Evolutionary conservation across 2,888 invertebrate species (phyloP), one percentile per base, ranked within the genome.

Genomic region (Platynereis dumerilii): DNA sequence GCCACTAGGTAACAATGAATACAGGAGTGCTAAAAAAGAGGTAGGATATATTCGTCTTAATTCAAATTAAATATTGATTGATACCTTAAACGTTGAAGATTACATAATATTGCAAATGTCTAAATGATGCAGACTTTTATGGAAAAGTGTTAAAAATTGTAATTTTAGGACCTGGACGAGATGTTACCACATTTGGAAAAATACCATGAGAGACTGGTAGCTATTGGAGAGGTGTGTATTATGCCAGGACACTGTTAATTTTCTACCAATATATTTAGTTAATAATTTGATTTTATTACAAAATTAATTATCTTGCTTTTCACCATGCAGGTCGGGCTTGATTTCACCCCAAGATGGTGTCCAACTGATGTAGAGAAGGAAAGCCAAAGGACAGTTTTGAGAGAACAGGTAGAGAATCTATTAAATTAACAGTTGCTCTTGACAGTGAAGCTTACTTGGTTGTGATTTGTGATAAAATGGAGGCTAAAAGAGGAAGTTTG

Each of bases 301-400:
- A n/a, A n/a, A n/a, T n/a, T n/a, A n/a, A n/a, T n/a, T n/a, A n/a
- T n/a, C n/a, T n/a, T 29, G 52, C 44, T 42, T 22, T 58, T 26
- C 54, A 54, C n/a, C 53, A 62, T 75, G 48, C 66, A 83, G 82
- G 74, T 83, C 54, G 85, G 85, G 0, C 74, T 86, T 2, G 86
- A 86, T 66, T 85, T 84, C 71, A 84, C 82, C 27, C 82, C 82
- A 1, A 68, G 80, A 17, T 80, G 81, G 48, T 77, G 80, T 64
- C 76, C 76, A 60, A 69, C 74, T 24, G 74, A 77, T 2, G 78
- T 76, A 20, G 81, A 83, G 67, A 83, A 82, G 67, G 78, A 78
- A 3, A 67, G 65, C 22, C 85, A 86, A 71, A 76, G 79, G 59
- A 66, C 77, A 29, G 82, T 84, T 1, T 75, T 86, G 22, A 69